Percentiles rank a stretch among this genome's conserved stretches.
phyloP scores from a whole-genome alignment of 2,113 vertebrate species.

The Spea bombifrons region DNA sequence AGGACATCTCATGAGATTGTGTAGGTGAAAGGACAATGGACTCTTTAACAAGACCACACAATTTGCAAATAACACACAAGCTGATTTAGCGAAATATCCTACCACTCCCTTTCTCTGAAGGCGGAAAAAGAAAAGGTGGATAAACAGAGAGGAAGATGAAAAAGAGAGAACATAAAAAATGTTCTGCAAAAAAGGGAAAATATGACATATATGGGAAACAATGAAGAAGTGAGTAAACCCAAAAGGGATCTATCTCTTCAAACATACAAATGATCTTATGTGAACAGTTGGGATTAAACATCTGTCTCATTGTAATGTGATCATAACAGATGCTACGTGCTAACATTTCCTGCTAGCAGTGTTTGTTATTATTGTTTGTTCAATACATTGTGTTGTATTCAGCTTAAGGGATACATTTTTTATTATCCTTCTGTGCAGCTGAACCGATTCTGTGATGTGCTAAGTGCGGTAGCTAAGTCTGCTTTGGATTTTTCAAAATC shows the following conservation, averaged over 20 bases:
- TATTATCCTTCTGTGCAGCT: conserved; percentile 62
- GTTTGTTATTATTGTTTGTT: conserved; percentile 83
- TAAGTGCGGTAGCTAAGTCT: conserved; percentile 46
- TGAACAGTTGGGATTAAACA: conserved; percentile 95
- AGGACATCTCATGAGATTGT: conserved; percentile 58
- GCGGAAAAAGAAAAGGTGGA: conserved; percentile 49
- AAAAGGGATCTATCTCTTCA: conserved; percentile 84
- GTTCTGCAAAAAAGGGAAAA: conserved; percentile 62
- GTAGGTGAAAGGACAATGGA: conserved; percentile 56
- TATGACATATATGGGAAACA: conserved; percentile 67
- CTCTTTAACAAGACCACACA: conserved; percentile 65
- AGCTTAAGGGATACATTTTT: conserved; percentile 70
- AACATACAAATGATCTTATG: conserved; percentile 89
- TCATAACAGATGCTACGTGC: conserved; percentile 86
- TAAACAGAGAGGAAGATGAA: conserved; percentile 61
- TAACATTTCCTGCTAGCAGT: conserved; percentile 76
- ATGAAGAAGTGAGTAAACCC: conserved; percentile 72
- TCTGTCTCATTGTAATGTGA: conserved; percentile 90
- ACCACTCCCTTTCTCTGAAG: conserved; percentile 53
- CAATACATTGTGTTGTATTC: conserved; percentile 80
- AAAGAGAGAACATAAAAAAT: conserved; percentile 50
- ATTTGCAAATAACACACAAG: conserved; percentile 48
- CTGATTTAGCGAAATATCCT: conserved; percentile 45
- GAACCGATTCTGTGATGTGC: conserved; percentile 59
- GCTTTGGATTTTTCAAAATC: conserved; percentile 35